Conservation (phyloP, 2,888 invertebrate species). For the Aleiodes alternator region DNA sequence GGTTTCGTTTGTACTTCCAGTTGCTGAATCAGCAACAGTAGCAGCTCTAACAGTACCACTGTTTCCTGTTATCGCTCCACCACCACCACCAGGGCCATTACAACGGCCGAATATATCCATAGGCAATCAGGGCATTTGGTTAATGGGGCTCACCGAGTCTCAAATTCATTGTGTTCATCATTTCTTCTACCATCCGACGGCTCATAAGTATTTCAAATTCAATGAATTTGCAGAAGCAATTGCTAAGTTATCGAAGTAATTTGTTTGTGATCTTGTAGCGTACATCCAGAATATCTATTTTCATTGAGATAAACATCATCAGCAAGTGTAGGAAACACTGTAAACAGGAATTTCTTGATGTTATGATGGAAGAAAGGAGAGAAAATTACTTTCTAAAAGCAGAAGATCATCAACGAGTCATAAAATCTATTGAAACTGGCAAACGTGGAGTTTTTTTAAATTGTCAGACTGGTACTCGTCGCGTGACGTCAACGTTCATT, state of each 20-base stretch:
- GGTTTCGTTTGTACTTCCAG: conserved; percentile 33
- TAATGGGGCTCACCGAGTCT: conserved; percentile 29
- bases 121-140: conserved; percentile 72
- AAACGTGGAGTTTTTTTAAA: neutral
- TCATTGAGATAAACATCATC: conserved; percentile 32
- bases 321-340: neutral
- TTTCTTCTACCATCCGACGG: conserved; percentile 33
- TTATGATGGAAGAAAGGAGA: neutral
- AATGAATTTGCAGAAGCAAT: neutral
- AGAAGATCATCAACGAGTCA: too few relatives aligned
- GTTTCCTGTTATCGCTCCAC: conserved; percentile 64
- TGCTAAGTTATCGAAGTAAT: conserved; percentile 8
- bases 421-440: neutral
- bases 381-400: neutral
- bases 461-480: neutral
- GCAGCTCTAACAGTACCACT: conserved; percentile 49
- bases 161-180: conserved; percentile 23
- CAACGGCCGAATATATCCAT: conserved; percentile 75
- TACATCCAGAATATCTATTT: conserved; percentile 32
- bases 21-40: conserved; percentile 41
- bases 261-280: conserved; percentile 41
- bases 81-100: conserved; percentile 70
- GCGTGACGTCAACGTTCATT: conserved; percentile 75
- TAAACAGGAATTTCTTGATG: neutral
- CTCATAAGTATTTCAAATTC: neutral